Evolutionary conservation across 2,888 invertebrate species (phyloP).

Genomic region (Ophraella communa): DNA sequence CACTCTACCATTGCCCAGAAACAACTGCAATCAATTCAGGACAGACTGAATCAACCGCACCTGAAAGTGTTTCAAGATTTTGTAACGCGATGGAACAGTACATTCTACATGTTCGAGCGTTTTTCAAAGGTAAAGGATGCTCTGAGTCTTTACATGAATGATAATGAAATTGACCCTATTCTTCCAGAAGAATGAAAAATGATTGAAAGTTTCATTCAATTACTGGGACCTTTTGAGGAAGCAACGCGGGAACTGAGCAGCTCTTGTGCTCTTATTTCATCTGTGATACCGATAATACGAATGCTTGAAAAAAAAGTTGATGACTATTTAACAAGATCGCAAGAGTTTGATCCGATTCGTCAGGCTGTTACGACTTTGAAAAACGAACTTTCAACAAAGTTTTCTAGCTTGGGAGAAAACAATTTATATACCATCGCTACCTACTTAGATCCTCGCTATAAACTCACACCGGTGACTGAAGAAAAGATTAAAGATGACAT

Average conservation of each 20-base stretch:
- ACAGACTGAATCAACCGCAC: constrained; percentile 6
- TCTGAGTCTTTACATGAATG: constrained; percentile 7
- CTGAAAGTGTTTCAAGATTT: constrained; percentile 12
- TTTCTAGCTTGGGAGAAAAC: constrained; percentile 42
- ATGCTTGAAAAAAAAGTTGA: constrained; percentile 11
- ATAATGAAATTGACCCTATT: constrained; percentile 8
- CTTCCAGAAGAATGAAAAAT: constrained; percentile 9
- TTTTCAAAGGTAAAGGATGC: constrained; percentile 12
- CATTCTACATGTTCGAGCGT: neutral
- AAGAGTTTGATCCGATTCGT: constrained; percentile 9
- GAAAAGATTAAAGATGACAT: constrained; percentile 40
- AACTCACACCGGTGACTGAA: constrained; percentile 38
- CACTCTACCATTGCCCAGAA: constrained; percentile 4
- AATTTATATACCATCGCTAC: constrained; percentile 44
- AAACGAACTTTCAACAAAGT: constrained; percentile 40
- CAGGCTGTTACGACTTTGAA: constrained; percentile 35
- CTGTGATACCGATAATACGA: constrained; percentile 5
- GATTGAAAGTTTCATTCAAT: constrained; percentile 1
- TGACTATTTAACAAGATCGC: constrained; percentile 22
- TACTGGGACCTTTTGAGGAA: constrained; percentile 9
- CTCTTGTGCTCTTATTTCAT: constrained; percentile 2
- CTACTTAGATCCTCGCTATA: constrained; percentile 46
- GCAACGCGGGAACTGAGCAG: constrained; percentile 10
- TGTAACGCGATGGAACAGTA: constrained; percentile 14
- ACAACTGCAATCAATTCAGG: constrained; percentile 3